Percentiles rank a stretch among this genome's conserved stretches.
phyloP scores from a whole-genome alignment of 2,113 vertebrate genomes.

The Mus musculus region DNA sequence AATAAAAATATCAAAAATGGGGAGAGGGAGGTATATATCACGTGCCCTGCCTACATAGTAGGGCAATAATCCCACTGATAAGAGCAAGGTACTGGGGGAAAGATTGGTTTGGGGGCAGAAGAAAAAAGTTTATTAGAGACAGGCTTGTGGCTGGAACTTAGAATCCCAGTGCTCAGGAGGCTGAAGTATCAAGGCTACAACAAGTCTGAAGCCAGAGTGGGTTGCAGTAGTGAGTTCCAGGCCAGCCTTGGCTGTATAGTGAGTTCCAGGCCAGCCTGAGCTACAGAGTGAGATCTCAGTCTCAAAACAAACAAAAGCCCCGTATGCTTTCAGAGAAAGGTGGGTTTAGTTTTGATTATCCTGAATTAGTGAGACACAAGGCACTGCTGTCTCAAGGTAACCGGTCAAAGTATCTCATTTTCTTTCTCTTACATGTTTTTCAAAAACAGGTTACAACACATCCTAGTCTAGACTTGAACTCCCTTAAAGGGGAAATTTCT shows the following conservation, averaged over 20 bases:
- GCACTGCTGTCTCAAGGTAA: slow-evolving; percentile 11
- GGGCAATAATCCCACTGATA: slow-evolving; percentile 12
- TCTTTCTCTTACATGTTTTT: background rate
- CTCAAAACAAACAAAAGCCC: background rate
- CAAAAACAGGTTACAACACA: background rate
- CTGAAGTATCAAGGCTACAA: background rate
- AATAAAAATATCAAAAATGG: background rate
- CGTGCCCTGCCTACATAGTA: background rate
- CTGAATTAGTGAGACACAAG: slow-evolving; percentile 40
- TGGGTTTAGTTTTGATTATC: slow-evolving; percentile 51
- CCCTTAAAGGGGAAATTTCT: slow-evolving; percentile 28
- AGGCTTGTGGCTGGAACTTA: background rate
- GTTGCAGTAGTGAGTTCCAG: background rate
- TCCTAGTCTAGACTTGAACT: background rate
- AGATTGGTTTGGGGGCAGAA: slow-evolving; percentile 32
- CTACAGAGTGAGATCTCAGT: background rate
- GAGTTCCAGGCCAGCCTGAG: background rate
- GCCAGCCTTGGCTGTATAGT: background rate
- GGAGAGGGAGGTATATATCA: background rate
- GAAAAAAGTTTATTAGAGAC: slow-evolving; percentile 19
- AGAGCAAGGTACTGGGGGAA: slow-evolving; percentile 28
- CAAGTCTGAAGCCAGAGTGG: background rate
- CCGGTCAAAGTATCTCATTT: slow-evolving; percentile 33
- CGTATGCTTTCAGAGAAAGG: slow-evolving; percentile 25
- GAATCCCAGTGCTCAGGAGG: background rate